Conservation (phyloP, 2,113 vertebrate species). For the Chauna torquata region DNA sequence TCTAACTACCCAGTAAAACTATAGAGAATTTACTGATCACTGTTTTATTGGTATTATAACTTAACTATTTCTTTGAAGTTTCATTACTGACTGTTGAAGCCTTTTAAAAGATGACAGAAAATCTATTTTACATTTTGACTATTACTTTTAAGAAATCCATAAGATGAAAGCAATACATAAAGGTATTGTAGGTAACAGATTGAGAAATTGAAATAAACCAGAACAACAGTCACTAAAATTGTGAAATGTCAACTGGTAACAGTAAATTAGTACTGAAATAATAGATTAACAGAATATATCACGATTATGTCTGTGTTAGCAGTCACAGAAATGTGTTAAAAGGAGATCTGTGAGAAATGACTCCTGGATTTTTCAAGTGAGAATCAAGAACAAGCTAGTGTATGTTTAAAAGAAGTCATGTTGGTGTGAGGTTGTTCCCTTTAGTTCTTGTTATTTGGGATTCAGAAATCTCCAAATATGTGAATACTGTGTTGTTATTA, state of each 20-base stretch:
- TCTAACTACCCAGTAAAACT: slow-evolving; percentile 50
- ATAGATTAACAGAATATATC: background rate
- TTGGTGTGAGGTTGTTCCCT: background rate
- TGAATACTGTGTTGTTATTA: background rate
- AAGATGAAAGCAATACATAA: background rate
- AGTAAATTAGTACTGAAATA: background rate
- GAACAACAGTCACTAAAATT: background rate
- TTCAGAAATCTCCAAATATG: background rate
- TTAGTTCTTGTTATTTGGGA: background rate
- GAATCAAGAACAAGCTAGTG: background rate
- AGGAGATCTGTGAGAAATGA: background rate
- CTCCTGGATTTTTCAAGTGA: background rate
- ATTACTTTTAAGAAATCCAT: background rate
- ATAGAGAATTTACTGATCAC: slow-evolving; percentile 46
- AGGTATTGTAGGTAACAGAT: background rate
- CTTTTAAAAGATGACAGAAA: slow-evolving; percentile 13
- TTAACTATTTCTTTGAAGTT: slow-evolving; percentile 8
- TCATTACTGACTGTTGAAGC: slow-evolving; percentile 6
- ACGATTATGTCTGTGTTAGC: background rate
- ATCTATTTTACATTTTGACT: slow-evolving; percentile 24
- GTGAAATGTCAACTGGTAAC: background rate
- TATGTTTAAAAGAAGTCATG: background rate
- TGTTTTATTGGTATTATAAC: slow-evolving; percentile 44
- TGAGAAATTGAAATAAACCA: background rate
- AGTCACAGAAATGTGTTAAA: background rate